Conservation (phyloP, 2,797 vertebrate species). For the Salarias fasciatus region DNA sequence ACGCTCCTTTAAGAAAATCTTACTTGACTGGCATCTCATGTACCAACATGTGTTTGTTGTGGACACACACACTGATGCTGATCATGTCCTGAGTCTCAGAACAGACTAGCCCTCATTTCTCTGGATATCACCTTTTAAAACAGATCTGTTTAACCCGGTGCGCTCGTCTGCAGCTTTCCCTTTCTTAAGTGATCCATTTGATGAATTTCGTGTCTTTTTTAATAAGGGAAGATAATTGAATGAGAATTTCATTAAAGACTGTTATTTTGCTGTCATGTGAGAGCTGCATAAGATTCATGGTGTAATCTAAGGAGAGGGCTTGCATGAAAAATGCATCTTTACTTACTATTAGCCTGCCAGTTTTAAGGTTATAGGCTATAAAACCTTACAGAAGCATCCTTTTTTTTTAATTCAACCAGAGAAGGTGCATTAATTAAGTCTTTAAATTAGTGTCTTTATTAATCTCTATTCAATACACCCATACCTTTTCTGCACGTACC, state of each 20-base stretch:
- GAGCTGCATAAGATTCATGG: conserved; percentile 45
- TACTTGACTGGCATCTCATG: too few species aligned
- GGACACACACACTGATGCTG: too few species aligned
- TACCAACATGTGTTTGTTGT: not conserved
- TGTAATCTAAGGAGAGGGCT: conserved; percentile 25
- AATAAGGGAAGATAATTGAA: conserved; percentile 47
- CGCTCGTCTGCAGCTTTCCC: conserved; percentile 28
- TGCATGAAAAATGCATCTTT: conserved; percentile 19
- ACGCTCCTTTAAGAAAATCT: too few species aligned
- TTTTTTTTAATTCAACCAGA: too few species aligned
- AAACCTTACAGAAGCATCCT: too few species aligned
- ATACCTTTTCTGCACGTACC: fast-evolving
- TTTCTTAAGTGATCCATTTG: conserved; percentile 19
- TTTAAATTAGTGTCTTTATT: too few species aligned
- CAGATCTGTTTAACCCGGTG: conserved; percentile 6
- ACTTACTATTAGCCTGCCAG: conserved; percentile 11
- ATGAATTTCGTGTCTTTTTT: conserved; percentile 31
- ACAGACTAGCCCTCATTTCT: too few species aligned
- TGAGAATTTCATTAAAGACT: conserved; percentile 46
- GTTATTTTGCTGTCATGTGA: conserved; percentile 48
- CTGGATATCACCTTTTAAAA: conserved; percentile 18
- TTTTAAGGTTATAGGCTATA: too few species aligned
- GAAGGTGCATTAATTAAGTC: too few species aligned
- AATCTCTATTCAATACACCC: not conserved
- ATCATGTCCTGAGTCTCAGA: too few species aligned